Evolutionary conservation across 1,140 invertebrate genomes (phyloP), one percentile per base, ranked within the genome.

Genomic region (Zaprionus ghesquierei): DNA sequence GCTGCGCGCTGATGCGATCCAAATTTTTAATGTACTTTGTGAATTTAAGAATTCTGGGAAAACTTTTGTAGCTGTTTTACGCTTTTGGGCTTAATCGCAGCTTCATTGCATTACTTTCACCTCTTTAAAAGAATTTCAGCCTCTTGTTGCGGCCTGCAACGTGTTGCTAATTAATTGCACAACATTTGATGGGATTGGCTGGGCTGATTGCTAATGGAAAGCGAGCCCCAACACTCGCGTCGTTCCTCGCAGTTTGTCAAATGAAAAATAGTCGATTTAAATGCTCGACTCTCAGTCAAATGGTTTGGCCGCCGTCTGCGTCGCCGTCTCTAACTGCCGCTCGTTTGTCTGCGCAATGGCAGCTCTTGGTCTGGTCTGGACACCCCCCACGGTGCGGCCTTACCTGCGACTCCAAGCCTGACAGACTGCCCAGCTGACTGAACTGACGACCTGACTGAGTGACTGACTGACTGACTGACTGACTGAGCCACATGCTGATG

Each of bases 221-320:
- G 44, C 29, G 18, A 13, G 1, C n/a, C 41, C 9, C 0, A 31
- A 1, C 18, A 31, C 2, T 3, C 12, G 2, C 8, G 18, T n/a
- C 25, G n/a, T 18, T 13, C 44, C 54, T 60, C 54, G 56, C 65
- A 15, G 38, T 73, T 81, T n/a, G 79, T 77, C 69, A 81, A 81
- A 77, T 81, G 78, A 81, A 81, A 81, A 81, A 81, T 81, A 60
- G 72, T 79, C 74, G 74, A 77, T 81, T 81, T 81, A 81, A 81
- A 81, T 81, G 79, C 69, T 55, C 10, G 62, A 33, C 23, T 64
- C 13, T 15, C 33, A 53, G 49, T 53, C 49, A 12, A 29, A 22
- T 54, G 31, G 22, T 23, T 54, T 44, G 20, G 12, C 23, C 13
- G 4, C 0, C 35, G 22, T 5, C 33, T 15, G 1, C 63, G 70